These are phyloP conservation scores for Melanostoma scalare DNA, from an alignment of 2,888 invertebrate species.

Conservation along the genomic window DNA sequence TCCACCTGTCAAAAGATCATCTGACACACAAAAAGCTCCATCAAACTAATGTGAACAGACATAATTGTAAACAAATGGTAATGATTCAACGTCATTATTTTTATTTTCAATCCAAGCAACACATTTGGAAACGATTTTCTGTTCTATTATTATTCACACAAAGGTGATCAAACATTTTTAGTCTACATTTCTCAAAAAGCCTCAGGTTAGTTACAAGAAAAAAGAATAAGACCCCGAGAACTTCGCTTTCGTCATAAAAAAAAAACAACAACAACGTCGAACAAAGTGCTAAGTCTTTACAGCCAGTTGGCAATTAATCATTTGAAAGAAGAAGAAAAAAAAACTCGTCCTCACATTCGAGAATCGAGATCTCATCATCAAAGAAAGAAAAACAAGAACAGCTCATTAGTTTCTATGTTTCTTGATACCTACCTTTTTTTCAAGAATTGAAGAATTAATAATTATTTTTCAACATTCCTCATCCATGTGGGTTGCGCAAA, in stretches of 20 bases:
- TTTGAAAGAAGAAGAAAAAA: conserved; percentile 40
- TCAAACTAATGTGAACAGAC: conserved; percentile 33
- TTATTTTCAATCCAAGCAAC: conserved; percentile 31
- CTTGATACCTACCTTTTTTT: conserved; percentile 48
- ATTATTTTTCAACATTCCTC: conserved; percentile 59
- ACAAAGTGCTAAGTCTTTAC: conserved; percentile 72
- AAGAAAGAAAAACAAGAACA: conserved; percentile 42
- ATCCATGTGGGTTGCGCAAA: conserved; percentile 38
- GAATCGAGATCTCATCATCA: conserved; percentile 26
- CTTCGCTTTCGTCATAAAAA: conserved; percentile 41
- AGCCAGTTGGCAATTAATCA: conserved; percentile 72
- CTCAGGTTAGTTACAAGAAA: conserved; percentile 40
- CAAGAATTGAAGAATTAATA: conserved; percentile 62
- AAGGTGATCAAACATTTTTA: conserved; percentile 29
- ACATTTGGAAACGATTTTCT: conserved; percentile 26
- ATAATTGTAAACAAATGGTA: conserved; percentile 36
- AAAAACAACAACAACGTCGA: conserved; percentile 41
- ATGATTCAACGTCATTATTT: conserved; percentile 53
- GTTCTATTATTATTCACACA: conserved; percentile 33
- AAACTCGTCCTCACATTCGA: conserved; percentile 31
- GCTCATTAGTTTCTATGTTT: conserved; percentile 67
- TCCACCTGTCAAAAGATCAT: conserved; percentile 48
- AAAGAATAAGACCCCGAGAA: conserved; percentile 17
- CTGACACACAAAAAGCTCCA: conserved; percentile 30
- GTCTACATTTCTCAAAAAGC: conserved; percentile 29